Evolutionary conservation across 2,888 invertebrate species (phyloP), one percentile per base, ranked within the genome.

Genomic region (Zonitis immaculata): DNA sequence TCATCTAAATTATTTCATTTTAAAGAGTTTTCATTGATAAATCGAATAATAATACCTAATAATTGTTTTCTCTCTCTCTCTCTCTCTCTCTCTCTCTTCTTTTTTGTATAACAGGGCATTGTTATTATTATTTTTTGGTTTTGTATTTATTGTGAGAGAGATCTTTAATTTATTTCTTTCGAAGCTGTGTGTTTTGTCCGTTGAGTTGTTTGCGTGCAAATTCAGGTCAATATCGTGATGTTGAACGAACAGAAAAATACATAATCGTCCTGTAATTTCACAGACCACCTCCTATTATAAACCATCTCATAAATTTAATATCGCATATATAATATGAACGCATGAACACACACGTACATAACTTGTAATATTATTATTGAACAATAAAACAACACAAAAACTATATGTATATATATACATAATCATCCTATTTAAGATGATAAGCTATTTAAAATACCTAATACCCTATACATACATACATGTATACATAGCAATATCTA

Each of bases 211-310:
- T 60, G 64, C 62, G 60, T 62, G 62, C 59, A 51, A 60, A 63
- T 56, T 49, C 60, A 56, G 58, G 56, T 58, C 61, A 56, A 54
- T 59, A 55, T 60, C 63, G 61, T 63, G 62, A 62, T 52, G 58
- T 48, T 48, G 52, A 51, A 47, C 47, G 52, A 56, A 56, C 57
- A 57, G 50, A 60, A 60, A 64, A 61, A 60, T 58, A 52, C 51
- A 59, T 62, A 63, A 64, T 64, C 60, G 58, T 49, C n/a, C 56
- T 49, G 58, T 61, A 62, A 61, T 61, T 61, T 59, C 48, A 53
- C 64, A 57, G 61, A 57, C 63, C 63, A 60, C 60, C 60, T 61
- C 61, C 59, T 59, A 62, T 62, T n/a, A n/a, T 63, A 60, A 60
- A 60, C 42, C 58, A 56, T 57, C 60, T 56, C 58, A 59, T 61